phyloP scores from a whole-genome alignment of 2,797 vertebrate species.

The Notamacropus eugenii region DNA sequence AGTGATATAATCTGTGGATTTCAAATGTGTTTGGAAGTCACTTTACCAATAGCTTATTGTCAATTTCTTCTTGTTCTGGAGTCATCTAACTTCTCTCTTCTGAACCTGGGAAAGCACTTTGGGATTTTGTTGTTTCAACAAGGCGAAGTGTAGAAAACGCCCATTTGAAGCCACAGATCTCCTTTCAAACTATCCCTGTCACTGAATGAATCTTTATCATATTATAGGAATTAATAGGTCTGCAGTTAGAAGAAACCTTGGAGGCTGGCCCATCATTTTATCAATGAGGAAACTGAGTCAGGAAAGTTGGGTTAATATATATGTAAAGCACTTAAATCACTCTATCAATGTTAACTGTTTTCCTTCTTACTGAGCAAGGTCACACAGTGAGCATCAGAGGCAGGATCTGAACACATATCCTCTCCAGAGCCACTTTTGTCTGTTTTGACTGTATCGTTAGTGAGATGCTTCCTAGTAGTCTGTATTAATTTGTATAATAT shows the following conservation, averaged over 20 bases:
- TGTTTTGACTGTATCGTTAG: background rate
- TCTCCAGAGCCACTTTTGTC: background rate
- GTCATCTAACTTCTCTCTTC: background rate
- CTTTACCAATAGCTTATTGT: background rate
- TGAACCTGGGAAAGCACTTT: background rate
- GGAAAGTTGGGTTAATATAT: background rate
- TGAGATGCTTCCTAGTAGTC: conserved; percentile 15
- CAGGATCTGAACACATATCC: background rate
- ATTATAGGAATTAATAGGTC: background rate
- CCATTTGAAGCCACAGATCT: background rate
- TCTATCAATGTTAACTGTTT: background rate
- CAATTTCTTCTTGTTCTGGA: background rate
- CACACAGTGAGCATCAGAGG: background rate
- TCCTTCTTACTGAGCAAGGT: background rate
- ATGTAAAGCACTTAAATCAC: background rate
- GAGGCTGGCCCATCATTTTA: background rate
- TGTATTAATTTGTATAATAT: conserved; percentile 40
- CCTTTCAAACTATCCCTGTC: background rate
- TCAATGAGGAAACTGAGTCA: background rate
- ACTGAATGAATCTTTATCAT: background rate
- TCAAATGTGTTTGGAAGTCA: background rate
- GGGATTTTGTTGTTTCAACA: background rate
- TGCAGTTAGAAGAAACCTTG: background rate
- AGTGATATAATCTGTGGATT: background rate
- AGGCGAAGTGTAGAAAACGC: background rate